Conservation (phyloP, 2,113 vertebrate species). For the Platichthys flesus region DNA sequence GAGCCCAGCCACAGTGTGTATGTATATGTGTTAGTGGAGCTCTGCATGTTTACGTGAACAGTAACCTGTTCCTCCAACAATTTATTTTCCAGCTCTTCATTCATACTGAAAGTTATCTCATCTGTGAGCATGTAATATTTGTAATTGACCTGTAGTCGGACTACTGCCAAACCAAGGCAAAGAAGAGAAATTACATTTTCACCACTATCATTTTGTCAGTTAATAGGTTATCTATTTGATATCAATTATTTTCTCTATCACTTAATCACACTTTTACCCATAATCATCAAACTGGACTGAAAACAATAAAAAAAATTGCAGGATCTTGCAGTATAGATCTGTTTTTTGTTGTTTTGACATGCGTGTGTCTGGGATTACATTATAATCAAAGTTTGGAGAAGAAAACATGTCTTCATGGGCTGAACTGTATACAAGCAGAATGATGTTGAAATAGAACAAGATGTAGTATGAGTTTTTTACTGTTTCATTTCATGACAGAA, state of each 20-base stretch:
- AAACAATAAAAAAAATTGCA: background rate
- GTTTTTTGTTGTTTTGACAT: constrained; percentile 10
- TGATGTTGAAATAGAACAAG: background rate
- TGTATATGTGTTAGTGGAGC: background rate
- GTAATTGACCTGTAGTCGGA: constrained; percentile 34
- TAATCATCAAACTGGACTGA: background rate
- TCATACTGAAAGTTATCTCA: constrained; percentile 45
- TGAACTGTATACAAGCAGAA: background rate
- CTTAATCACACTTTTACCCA: background rate
- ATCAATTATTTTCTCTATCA: constrained; percentile 12
- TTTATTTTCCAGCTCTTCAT: constrained; percentile 12
- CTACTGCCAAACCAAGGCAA: constrained; percentile 11
- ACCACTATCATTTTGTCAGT: background rate
- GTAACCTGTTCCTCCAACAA: constrained; percentile 19
- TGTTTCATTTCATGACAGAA: background rate
- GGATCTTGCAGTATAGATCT: background rate
- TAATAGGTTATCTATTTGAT: background rate
- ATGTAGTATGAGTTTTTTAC: background rate
- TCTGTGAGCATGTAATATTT: constrained; percentile 38
- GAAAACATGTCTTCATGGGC: background rate
- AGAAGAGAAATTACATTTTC: constrained; percentile 31
- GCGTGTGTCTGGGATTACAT: background rate
- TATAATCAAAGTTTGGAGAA: constrained; percentile 4
- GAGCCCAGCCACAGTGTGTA: background rate
- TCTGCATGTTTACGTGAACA: constrained; percentile 3